Conservation (phyloP, 2,888 invertebrate species). For the Aricia artaxerxes region DNA sequence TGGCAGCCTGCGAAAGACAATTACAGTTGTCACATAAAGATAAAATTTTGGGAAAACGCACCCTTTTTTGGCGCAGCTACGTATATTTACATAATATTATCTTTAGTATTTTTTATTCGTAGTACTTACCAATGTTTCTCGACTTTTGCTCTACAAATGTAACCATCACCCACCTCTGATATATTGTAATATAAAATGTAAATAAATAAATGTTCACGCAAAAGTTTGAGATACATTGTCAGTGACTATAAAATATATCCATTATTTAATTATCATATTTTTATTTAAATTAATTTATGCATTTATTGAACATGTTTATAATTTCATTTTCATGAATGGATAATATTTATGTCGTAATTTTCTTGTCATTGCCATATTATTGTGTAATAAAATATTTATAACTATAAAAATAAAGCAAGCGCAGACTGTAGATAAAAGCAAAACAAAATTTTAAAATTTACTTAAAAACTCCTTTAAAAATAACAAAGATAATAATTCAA, state of each 20-base stretch:
- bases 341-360: not conserved
- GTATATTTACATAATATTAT: too few species aligned
- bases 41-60: too few species aligned
- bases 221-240: slow-evolving; percentile 20
- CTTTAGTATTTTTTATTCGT: not conserved
- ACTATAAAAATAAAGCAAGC: not conserved
- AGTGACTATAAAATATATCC: not conserved
- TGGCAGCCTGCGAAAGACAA: too few species aligned
- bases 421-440: not conserved
- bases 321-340: not conserved
- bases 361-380: not conserved
- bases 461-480: not conserved
- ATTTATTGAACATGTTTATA: slow-evolving; percentile 6
- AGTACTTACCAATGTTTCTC: slow-evolving; percentile 5
- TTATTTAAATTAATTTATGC: not conserved
- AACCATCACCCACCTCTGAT: not conserved
- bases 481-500: not conserved
- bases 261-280: not conserved
- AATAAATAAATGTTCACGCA: not conserved
- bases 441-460: not conserved
- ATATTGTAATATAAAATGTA: not conserved
- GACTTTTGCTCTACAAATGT: not conserved
- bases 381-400: not conserved
- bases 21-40: too few species aligned
- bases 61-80: too few species aligned